Percentiles rank a stretch among this genome's conserved stretches.
Evolutionary conservation across 2,113 vertebrate genomes (phyloP).

Genomic region (Ploceus nigricollis): DNA sequence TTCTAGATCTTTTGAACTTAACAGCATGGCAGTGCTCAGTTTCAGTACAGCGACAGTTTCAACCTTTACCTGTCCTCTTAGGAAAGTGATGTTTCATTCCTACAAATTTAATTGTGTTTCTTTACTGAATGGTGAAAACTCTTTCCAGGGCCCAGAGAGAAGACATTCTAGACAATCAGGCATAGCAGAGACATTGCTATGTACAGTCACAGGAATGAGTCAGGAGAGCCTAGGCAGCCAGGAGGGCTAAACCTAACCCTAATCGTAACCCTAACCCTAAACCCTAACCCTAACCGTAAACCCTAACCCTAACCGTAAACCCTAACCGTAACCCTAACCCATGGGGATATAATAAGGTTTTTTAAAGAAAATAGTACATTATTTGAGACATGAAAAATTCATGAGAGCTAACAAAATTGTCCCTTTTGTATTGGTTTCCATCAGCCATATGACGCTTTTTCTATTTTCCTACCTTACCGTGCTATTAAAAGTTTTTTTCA

Average conservation of each 20-base stretch:
- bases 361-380: neutral
- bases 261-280: too few species aligned
- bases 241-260: neutral
- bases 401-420: neutral
- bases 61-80: neutral
- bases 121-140: neutral
- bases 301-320: neutral
- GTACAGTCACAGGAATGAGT: neutral
- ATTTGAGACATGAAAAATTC: neutral
- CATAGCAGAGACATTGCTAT: accelerated
- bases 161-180: neutral
- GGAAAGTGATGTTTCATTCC: neutral
- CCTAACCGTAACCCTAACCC: neutral
- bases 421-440: neutral
- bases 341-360: neutral
- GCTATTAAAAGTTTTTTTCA: neutral
- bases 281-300: too few species aligned
- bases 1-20: neutral
- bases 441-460: neutral
- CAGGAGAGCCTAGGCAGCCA: neutral
- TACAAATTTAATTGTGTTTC: neutral
- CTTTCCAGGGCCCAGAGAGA: neutral
- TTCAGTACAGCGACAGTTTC: neutral
- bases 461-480: neutral
- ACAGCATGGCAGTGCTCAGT: neutral